These are phyloP conservation scores for Lepilemur ruficaudatus DNA, from an alignment of 2,797 vertebrate species.

Conservation along the genomic window DNA sequence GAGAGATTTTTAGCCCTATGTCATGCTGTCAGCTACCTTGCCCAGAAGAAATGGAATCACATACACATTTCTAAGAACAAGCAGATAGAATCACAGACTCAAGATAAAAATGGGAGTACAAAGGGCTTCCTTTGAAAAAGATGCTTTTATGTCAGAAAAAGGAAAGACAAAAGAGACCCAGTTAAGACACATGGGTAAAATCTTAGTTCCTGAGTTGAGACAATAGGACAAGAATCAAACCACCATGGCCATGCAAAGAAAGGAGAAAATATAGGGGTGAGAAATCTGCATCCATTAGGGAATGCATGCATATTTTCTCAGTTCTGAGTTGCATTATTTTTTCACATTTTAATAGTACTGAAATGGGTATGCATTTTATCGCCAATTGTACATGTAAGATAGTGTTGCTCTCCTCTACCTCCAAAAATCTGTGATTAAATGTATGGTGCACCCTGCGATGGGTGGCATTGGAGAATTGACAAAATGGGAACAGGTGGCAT, in stretches of 20 bases:
- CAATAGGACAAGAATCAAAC: constrained; percentile 21
- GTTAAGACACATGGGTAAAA: constrained; percentile 34
- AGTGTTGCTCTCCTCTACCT: background rate
- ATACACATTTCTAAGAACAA: background rate
- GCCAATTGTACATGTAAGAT: background rate
- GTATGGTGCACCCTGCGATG: background rate
- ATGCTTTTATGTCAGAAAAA: constrained; percentile 35
- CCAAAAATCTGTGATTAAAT: background rate
- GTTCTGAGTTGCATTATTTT: background rate
- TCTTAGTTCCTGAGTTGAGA: background rate
- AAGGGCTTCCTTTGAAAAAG: constrained; percentile 50
- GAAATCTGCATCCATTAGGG: background rate
- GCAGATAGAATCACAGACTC: constrained; percentile 30
- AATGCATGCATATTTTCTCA: background rate
- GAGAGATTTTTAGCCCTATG: background rate
- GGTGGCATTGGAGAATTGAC: background rate
- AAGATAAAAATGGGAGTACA: constrained; percentile 51
- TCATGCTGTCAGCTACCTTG: background rate
- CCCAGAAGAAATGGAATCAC: background rate
- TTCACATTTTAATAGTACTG: background rate
- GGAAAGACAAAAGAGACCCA: background rate
- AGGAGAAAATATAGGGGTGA: background rate
- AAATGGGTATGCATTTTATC: background rate
- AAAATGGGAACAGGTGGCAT: background rate
- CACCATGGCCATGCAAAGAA: background rate